Percentiles rank a stretch among this genome's conserved stretches.
phyloP scores from a whole-genome alignment of 2,888 invertebrate species.

The Nematopogon swammerdamellus region DNA sequence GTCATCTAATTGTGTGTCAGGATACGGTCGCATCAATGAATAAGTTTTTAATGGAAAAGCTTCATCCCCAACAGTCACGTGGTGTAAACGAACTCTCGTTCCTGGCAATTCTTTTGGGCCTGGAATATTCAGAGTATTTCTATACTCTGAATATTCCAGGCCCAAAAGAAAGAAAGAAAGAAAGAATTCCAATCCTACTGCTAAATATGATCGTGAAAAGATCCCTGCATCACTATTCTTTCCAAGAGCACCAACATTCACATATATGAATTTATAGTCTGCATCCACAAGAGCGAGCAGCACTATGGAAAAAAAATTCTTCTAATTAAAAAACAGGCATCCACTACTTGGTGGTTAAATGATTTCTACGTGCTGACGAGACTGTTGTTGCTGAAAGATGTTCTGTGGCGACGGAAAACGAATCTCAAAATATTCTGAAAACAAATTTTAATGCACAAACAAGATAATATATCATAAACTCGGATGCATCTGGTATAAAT shows the following conservation, averaged over 20 bases:
- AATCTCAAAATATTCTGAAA: no score
- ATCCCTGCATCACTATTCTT: not conserved
- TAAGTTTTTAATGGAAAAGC: constrained; percentile 1
- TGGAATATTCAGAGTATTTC: not conserved
- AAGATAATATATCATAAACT: no score
- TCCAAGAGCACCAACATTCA: not conserved
- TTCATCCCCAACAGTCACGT: constrained; percentile 2
- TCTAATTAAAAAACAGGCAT: no score
- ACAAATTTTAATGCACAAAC: no score
- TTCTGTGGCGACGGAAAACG: no score
- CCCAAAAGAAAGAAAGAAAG: no score
- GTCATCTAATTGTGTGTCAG: constrained; percentile 1
- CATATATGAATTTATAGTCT: constrained; percentile 3
- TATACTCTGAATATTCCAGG: no score
- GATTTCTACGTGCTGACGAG: no score
- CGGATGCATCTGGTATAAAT: no score
- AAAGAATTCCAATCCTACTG: no score
- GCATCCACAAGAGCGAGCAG: constrained; percentile 1
- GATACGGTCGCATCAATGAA: not conserved
- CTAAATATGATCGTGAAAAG: not conserved
- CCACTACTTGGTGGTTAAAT: no score
- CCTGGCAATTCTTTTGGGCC: constrained; percentile 2
- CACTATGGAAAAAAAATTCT: not conserved
- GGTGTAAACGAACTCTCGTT: not conserved
- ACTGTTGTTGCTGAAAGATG: no score